phyloP scores from a whole-genome alignment of 1,140 invertebrate genomes.

The Drosophila kanapiae region DNA sequence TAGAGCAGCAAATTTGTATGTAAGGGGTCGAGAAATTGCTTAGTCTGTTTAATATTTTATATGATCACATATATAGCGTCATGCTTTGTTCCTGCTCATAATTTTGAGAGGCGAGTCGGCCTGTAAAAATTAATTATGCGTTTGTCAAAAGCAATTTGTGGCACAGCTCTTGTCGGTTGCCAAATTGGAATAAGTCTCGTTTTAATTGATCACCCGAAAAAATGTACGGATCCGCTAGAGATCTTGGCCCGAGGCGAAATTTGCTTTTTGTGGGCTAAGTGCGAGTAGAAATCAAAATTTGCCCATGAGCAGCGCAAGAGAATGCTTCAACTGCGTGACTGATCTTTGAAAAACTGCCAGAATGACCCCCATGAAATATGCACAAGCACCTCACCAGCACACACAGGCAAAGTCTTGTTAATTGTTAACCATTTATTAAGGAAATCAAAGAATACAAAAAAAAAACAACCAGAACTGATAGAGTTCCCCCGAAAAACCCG shows the following conservation, averaged over 20 bases:
- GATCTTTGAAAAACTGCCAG: constrained; percentile 25
- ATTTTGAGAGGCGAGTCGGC: constrained; percentile 11
- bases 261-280: constrained; percentile 43
- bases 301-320: constrained; percentile 27
- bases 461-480: constrained; percentile 21
- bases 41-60: constrained; percentile 16
- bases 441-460: constrained; percentile 40
- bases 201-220: constrained; percentile 57
- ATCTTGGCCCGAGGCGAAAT: constrained; percentile 34
- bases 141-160: constrained; percentile 44
- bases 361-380: constrained; percentile 52
- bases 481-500: constrained; percentile 9
- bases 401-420: constrained; percentile 4
- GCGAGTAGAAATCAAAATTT: constrained; percentile 39
- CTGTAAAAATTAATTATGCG: constrained; percentile 46
- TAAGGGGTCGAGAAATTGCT: constrained; percentile 21
- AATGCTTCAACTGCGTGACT: constrained; percentile 49
- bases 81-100: neutral
- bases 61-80: constrained; percentile 17
- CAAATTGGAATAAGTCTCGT: constrained; percentile 35
- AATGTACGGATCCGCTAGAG: constrained; percentile 25
- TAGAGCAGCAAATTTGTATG: constrained; percentile 7
- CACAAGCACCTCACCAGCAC: constrained; percentile 17
- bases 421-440: constrained; percentile 44
- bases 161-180: constrained; percentile 13